Base-by-base conservation (phyloP, 2,797 vertebrate species). In the Cossypha caffra region DNA sequence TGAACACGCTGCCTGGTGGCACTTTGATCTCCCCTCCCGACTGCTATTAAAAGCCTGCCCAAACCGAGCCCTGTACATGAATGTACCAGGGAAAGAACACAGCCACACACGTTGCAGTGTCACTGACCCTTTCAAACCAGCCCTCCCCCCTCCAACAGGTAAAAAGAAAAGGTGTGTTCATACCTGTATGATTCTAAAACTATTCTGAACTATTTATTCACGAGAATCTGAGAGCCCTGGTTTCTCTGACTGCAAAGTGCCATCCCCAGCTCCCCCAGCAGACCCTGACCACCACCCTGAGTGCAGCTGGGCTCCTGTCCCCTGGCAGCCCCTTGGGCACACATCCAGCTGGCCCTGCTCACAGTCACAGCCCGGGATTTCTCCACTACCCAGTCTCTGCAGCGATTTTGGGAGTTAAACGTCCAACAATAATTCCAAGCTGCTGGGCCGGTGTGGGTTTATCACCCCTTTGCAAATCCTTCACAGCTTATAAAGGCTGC, bases 91-190 rank as follows among this genome's bases (percentile, higher is more conserved):
- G 24, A 47, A 59, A 68, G 48, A 71, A 16, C 21, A 8, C 24
- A 9, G 63, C 69, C 4, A 0, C 20, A 9, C 31, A 13, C 21
- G 0, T 0, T 6, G 66, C 40, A 4, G 62, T 15, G 24, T 38
- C 72, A 52, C 5, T 0, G 16, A 40, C 37, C 29, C 40, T 31
- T 58, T 31, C 86, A 79, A 71, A 67, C 23, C 69, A 10, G 14
- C 16, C 42, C 42, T 13, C 24, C 66, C 13, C 35, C 16, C 25
- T 45, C 37, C 59, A 38, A 13, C 11, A 40, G 38, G 12, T 20
- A n/a, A 19, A 63, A 52, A 67, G 25, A 17, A 69, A 35, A 59
- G 43, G 16, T 6, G 10, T 25, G 15, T 23, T 74, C 38, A 10
- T 15, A 88, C 28, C 58, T 19, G 13, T 8, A 14, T 0, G 11